A percentile compares a stretch with the other conserved stretches of the same genome.
These are phyloP conservation scores for Scolopax bukidnonensis DNA, from an alignment of 2,797 vertebrate species.

Conservation along the genomic window DNA sequence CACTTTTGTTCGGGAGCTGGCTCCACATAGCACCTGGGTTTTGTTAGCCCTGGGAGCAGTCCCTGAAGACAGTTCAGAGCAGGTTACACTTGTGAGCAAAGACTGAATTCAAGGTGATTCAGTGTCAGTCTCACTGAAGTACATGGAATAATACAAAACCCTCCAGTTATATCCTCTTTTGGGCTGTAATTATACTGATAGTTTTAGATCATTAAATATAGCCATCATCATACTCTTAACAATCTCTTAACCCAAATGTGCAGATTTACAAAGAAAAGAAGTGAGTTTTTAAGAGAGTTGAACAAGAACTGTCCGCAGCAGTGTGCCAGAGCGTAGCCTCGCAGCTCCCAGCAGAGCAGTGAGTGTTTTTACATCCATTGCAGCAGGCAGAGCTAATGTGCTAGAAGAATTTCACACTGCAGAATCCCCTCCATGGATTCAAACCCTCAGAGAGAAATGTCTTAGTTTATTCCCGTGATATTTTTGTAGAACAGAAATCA, in stretches of 20 bases:
- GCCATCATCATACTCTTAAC: background rate
- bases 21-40: rapidly evolving
- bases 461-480: background rate
- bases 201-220: slow-evolving; percentile 7
- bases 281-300: background rate
- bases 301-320: background rate
- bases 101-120: background rate
- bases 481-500: slow-evolving; percentile 24
- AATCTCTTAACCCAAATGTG: background rate
- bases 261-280: background rate
- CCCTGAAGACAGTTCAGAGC: background rate
- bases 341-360: background rate
- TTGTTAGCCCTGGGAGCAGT: background rate
- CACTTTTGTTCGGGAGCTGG: background rate
- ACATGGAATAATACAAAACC: background rate
- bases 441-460: background rate
- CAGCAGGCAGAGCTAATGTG: background rate
- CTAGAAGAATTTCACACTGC: background rate
- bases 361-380: background rate
- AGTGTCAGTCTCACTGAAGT: background rate
- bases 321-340: background rate
- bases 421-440: background rate
- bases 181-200: background rate
- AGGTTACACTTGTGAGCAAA: background rate
- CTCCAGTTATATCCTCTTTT: background rate